A percentile compares a stretch with the other conserved stretches of the same genome.
Conservation (phyloP, 2,888 invertebrate genomes). For the Chrysolina haemoptera region DNA sequence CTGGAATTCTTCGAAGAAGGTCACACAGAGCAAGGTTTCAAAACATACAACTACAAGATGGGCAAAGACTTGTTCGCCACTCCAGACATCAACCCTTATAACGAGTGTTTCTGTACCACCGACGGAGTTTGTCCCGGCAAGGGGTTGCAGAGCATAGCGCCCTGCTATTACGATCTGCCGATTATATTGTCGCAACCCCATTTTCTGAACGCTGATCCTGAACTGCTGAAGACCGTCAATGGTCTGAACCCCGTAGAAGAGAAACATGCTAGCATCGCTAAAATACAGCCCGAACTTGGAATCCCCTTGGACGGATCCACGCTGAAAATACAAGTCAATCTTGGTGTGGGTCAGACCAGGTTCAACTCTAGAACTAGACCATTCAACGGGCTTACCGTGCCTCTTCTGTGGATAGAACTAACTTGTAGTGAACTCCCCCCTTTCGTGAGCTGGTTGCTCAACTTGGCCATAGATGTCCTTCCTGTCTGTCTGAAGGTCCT, state of each 20-base stretch:
- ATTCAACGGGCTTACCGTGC: constrained; percentile 78
- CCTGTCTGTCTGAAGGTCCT: constrained; percentile 58
- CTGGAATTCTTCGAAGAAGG: constrained; percentile 68
- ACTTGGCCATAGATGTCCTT: constrained; percentile 52
- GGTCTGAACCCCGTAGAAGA: constrained; percentile 76
- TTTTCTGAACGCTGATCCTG: constrained; percentile 78
- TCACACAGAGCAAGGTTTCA: constrained; percentile 71
- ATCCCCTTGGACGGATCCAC: constrained; percentile 75
- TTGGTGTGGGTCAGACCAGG: constrained; percentile 76
- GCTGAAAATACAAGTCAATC: constrained; percentile 81
- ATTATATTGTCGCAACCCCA: constrained; percentile 77
- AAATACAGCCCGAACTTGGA: constrained; percentile 82
- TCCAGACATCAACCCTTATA: constrained; percentile 72
- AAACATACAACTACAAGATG: constrained; percentile 76
- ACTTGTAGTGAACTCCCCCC: constrained; percentile 63
- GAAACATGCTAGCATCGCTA: constrained; percentile 73
- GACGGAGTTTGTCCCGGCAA: constrained; percentile 82
- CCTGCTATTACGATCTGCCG: constrained; percentile 78
- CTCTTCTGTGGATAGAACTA: constrained; percentile 82
- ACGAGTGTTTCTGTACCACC: constrained; percentile 76
- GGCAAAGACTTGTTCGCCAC: constrained; percentile 75
- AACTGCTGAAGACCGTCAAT: constrained; percentile 73
- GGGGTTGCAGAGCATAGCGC: constrained; percentile 71
- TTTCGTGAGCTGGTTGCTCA: constrained; percentile 54
- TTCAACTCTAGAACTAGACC: constrained; percentile 76